These are phyloP conservation scores for Pteronotus mesoamericanus DNA, from an alignment of 2,797 vertebrate species.

Conservation along the genomic window DNA sequence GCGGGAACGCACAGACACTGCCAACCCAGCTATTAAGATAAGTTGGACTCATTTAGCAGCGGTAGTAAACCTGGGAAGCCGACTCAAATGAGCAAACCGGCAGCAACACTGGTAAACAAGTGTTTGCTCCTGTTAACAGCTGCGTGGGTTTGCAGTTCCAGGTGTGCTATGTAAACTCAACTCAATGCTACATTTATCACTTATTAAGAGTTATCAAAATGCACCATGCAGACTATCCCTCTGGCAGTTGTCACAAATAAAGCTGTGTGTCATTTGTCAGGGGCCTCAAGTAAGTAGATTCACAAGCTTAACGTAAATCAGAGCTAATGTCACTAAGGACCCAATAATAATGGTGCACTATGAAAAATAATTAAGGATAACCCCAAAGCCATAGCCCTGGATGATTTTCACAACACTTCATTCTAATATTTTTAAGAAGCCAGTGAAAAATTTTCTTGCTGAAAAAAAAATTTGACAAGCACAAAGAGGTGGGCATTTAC, in stretches of 20 bases:
- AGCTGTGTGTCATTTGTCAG: constrained; percentile 39
- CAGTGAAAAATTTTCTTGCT: background rate
- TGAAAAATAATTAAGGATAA: background rate
- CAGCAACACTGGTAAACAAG: constrained; percentile 30
- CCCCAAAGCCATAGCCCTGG: background rate
- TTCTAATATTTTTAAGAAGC: background rate
- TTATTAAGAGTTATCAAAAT: constrained; percentile 59
- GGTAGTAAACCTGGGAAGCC: background rate
- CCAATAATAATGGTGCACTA: background rate
- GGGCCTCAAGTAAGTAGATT: background rate
- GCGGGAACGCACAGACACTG: background rate
- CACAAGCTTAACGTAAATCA: background rate
- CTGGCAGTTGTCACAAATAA: constrained; percentile 55
- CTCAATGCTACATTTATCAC: constrained; percentile 36
- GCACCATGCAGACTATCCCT: background rate
- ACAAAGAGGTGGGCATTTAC: background rate
- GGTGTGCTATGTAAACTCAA: constrained; percentile 52
- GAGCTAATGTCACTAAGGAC: background rate
- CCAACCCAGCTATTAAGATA: background rate
- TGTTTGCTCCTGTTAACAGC: constrained; percentile 64
- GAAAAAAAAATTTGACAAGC: background rate
- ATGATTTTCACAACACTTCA: background rate
- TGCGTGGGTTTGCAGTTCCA: constrained; percentile 37
- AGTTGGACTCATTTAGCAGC: constrained; percentile 48
- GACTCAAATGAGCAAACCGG: background rate